Percentiles rank a stretch among this genome's conserved stretches.
phyloP scores from a whole-genome alignment of 2,113 vertebrate genomes.

The Phrynosoma platyrhinos region DNA sequence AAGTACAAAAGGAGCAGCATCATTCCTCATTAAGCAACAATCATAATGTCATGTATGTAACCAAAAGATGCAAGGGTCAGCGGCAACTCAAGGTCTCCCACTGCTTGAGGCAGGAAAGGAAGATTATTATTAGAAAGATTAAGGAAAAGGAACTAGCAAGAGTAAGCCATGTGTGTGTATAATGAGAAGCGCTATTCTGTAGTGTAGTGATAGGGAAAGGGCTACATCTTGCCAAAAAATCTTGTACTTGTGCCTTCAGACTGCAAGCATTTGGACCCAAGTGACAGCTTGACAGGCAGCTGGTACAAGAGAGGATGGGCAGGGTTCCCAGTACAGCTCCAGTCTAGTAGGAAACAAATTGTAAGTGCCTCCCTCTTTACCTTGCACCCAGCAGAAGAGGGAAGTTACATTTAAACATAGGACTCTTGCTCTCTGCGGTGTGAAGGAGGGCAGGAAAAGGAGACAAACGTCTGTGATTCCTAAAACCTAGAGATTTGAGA shows the following conservation, averaged over 20 bases:
- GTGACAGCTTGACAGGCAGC: constrained; percentile 23
- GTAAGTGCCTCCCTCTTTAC: not conserved
- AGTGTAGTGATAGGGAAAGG: not conserved
- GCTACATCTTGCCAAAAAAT: not conserved
- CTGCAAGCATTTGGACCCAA: not conserved
- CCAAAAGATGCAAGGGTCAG: too few relatives aligned
- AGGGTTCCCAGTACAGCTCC: not conserved
- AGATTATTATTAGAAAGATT: not conserved
- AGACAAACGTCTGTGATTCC: not conserved
- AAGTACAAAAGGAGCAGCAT: too few relatives aligned
- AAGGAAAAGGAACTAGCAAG: not conserved
- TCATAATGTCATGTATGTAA: too few relatives aligned
- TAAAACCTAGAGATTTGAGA: not conserved
- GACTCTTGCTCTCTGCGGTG: not conserved
- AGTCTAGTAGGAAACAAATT: constrained; percentile 8
- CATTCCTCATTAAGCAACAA: too few relatives aligned
- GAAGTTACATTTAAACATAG: not conserved
- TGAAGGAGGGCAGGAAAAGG: not conserved
- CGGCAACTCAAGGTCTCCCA: too few relatives aligned
- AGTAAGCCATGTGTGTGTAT: not conserved
- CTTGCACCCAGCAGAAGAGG: not conserved
- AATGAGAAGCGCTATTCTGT: not conserved
- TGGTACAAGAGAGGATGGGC: constrained; percentile 15
- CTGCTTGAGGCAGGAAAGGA: too few relatives aligned
- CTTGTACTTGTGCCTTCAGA: constrained; percentile 9